Percentiles rank a stretch among this genome's conserved stretches.
Evolutionary conservation across 2,113 vertebrate genomes (phyloP).

Genomic region (Dipodomys stephensi): DNA sequence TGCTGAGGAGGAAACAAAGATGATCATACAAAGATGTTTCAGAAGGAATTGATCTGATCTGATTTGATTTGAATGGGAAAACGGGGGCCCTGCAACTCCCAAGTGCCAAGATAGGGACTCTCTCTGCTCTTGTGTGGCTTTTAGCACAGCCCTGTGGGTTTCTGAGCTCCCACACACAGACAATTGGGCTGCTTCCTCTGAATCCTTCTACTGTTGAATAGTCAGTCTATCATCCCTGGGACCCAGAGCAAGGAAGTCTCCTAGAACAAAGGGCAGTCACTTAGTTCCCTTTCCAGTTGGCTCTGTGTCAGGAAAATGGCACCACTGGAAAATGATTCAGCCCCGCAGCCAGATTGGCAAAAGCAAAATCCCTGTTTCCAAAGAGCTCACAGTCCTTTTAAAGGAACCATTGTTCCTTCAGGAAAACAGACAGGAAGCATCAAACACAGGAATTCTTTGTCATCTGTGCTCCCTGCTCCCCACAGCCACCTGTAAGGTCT

Average conservation of each 20-base stretch:
- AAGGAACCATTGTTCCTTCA: not conserved
- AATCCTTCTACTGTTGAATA: not conserved
- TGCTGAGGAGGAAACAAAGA: not conserved
- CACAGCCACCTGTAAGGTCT: not conserved
- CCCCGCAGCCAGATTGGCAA: not conserved
- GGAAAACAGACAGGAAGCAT: not conserved
- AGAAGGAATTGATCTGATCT: not conserved
- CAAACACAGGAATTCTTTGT: not conserved
- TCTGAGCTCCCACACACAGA: not conserved
- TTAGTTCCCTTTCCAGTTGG: slow-evolving; percentile 41
- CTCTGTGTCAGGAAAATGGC: slow-evolving; percentile 2
- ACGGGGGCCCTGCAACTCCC: not conserved
- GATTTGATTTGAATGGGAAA: not conserved
- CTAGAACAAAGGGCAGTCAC: slow-evolving; percentile 53
- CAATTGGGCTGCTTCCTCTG: not conserved
- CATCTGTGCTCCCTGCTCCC: not conserved
- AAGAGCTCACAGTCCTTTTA: not conserved
- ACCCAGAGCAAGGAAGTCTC: not conserved
- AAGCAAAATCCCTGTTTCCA: not conserved
- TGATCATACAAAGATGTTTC: not conserved
- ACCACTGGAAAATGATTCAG: not conserved
- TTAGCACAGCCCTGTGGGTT: rapidly evolving
- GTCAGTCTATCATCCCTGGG: not conserved
- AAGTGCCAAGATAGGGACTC: not conserved
- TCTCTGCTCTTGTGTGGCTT: not conserved